These are phyloP conservation scores for Microcebus murinus DNA, from an alignment of 2,113 vertebrate species.

Conservation along the genomic window DNA sequence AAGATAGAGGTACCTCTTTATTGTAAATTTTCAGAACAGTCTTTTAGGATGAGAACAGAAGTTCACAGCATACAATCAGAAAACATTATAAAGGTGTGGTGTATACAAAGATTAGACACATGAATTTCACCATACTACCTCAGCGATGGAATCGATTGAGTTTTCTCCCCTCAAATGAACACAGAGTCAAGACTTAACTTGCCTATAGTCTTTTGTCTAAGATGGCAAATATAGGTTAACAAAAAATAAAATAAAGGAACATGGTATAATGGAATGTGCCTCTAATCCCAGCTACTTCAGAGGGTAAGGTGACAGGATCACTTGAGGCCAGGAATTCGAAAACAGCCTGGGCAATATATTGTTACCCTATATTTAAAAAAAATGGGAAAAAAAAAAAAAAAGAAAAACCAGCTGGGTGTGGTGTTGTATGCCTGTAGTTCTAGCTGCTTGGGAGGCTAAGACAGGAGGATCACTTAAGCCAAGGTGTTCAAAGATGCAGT, in stretches of 20 bases:
- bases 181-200: not conserved
- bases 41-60: not conserved
- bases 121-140: not conserved
- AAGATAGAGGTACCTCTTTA: not conserved
- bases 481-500: too few relatives aligned
- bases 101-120: not conserved
- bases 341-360: too few relatives aligned
- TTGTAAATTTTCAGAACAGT: not conserved
- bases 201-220: not conserved
- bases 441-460: too few relatives aligned
- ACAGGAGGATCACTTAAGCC: too few relatives aligned
- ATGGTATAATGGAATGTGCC: too few relatives aligned
- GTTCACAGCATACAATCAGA: not conserved
- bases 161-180: not conserved
- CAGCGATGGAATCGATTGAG: not conserved
- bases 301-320: too few relatives aligned
- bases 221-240: not conserved
- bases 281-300: too few relatives aligned
- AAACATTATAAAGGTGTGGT: not conserved
- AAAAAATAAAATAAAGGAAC: not conserved
- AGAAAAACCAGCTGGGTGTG: too few relatives aligned
- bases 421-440: too few relatives aligned
- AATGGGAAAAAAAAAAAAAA: too few relatives aligned
- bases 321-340: too few relatives aligned
- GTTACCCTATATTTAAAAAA: too few relatives aligned